Base-by-base conservation (phyloP, 2,797 vertebrate genomes). In the Danio aesculapii region DNA sequence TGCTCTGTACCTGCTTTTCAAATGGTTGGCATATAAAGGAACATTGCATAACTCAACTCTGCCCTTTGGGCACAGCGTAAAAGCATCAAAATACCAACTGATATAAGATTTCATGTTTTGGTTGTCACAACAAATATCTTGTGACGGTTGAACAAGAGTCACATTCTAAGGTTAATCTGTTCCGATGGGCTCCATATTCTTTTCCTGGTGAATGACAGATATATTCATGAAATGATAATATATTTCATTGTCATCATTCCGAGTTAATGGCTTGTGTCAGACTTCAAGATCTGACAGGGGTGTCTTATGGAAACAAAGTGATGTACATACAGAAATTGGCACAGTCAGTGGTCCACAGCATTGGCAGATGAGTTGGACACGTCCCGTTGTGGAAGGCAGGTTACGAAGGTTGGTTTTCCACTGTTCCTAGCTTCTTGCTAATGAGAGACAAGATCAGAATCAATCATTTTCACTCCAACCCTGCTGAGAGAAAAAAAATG, bases 51-150 rank as follows among this genome's bases (percentile, higher is more conserved):
- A 59, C 11, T 49, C 21, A 78, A 69, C 55, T 61, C 30, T 77
- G 52, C 75, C 75, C 21, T 55, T 19, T 55, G 19, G 75, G 64
- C 53, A 58, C 7, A 2, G 19, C 7, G 4, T 67, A 49, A 58
- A 50, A 79, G 1, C 50, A 70, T 79, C 46, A 70, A 41, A 77
- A 69, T 69, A 78, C 46, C 30, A 59, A 41, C 46, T 44, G 30
- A 61, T 70, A 50, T 61, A 43, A 61, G 76, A 79, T 79, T 70
- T 78, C 55, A 70, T 61, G 21, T 78, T n/a, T 69, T 78, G 21
- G 10, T 50, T 78, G 55, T 69, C 66, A 47, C 44, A 12, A 10
- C 19, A 77, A 59, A 78, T 78, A 49, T 58, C 44, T 49, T 49
- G 46, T 61, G 44, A 69, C 12, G 16, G 19, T 16, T 68, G 43